These are phyloP conservation scores for Cryptomyrus ogoouensis DNA, from an alignment of 2,113 vertebrate genomes.

Conservation along the genomic window DNA sequence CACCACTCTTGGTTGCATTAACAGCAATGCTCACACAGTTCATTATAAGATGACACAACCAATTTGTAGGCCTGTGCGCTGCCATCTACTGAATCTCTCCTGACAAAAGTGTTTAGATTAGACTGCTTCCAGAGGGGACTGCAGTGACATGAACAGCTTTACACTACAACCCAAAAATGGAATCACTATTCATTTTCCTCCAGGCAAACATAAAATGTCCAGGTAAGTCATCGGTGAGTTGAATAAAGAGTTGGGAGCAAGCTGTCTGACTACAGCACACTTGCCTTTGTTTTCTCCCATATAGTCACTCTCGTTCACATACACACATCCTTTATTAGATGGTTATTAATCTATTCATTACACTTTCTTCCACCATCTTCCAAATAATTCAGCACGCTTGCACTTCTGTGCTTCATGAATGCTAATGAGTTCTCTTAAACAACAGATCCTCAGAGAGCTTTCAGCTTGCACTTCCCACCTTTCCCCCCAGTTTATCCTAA, in stretches of 20 bases:
- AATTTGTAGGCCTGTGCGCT: slow-evolving; percentile 66
- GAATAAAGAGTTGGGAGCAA: slow-evolving; percentile 48
- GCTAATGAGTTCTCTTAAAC: slow-evolving; percentile 78
- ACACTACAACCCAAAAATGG: slow-evolving; percentile 59
- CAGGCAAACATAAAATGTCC: slow-evolving; percentile 69
- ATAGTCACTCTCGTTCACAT: background rate
- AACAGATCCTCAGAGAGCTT: slow-evolving; percentile 70
- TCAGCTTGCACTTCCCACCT: slow-evolving; percentile 63
- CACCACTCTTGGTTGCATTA: slow-evolving; percentile 58
- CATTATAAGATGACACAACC: slow-evolving; percentile 73
- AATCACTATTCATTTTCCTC: slow-evolving; percentile 68
- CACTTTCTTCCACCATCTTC: slow-evolving; percentile 75
- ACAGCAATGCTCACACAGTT: slow-evolving; percentile 66
- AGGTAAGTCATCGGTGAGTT: slow-evolving; percentile 65
- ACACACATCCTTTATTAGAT: slow-evolving; percentile 39
- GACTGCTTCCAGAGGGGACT: slow-evolving; percentile 57
- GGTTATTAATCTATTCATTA: slow-evolving; percentile 65
- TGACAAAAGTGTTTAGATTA: slow-evolving; percentile 74
- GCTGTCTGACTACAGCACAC: slow-evolving; percentile 37
- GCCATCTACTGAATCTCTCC: slow-evolving; percentile 70
- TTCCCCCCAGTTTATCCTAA: slow-evolving; percentile 47
- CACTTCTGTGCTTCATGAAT: slow-evolving; percentile 75
- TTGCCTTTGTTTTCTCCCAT: background rate
- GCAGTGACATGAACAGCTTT: slow-evolving; percentile 55
- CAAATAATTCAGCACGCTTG: slow-evolving; percentile 74